Percentiles rank a stretch among this genome's conserved stretches.
These are phyloP conservation scores for Tamias sibiricus DNA, from an alignment of 2,113 vertebrate species.

Conservation along the genomic window DNA sequence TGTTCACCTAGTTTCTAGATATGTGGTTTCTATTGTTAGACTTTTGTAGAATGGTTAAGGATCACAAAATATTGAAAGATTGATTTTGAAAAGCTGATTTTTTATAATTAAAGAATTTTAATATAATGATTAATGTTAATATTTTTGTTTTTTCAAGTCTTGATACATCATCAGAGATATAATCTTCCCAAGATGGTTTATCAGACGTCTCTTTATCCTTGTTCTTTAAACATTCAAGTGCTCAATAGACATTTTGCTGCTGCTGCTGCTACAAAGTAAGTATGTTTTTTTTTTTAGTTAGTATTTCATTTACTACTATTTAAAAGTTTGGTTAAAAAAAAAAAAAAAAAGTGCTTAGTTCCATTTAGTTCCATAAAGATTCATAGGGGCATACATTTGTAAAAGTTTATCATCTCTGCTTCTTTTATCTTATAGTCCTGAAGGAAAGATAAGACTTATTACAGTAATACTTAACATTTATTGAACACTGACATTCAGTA, in stretches of 20 bases:
- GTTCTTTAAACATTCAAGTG: not conserved
- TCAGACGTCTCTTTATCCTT: slow-evolving; percentile 54
- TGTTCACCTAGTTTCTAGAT: slow-evolving; percentile 38
- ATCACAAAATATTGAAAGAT: slow-evolving; percentile 35
- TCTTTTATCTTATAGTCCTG: slow-evolving; percentile 5
- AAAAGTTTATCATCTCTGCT: slow-evolving; percentile 44
- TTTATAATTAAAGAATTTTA: slow-evolving; percentile 56
- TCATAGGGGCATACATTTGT: not conserved
- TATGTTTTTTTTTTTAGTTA: not conserved
- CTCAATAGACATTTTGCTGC: slow-evolving; percentile 74
- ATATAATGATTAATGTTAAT: slow-evolving; percentile 26
- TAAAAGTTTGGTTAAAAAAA: slow-evolving; percentile 41
- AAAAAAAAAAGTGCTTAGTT: too few species aligned
- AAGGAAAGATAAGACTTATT: not conserved
- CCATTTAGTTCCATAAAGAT: not conserved
- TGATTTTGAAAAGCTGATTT: slow-evolving; percentile 41
- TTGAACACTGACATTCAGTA: not conserved
- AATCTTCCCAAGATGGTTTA: slow-evolving; percentile 31
- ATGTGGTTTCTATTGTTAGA: not conserved
- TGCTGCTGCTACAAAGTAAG: slow-evolving; percentile 82
- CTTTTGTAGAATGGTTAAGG: slow-evolving; percentile 51
- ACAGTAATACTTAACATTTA: slow-evolving; percentile 29
- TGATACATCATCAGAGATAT: slow-evolving; percentile 48
- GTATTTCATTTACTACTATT: slow-evolving; percentile 43
- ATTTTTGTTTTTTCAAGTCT: slow-evolving; percentile 65